Evolutionary conservation across 2,888 invertebrate genomes (phyloP), one percentile per base, ranked within the genome.

Genomic region (Ichneumoninae sp.): DNA sequence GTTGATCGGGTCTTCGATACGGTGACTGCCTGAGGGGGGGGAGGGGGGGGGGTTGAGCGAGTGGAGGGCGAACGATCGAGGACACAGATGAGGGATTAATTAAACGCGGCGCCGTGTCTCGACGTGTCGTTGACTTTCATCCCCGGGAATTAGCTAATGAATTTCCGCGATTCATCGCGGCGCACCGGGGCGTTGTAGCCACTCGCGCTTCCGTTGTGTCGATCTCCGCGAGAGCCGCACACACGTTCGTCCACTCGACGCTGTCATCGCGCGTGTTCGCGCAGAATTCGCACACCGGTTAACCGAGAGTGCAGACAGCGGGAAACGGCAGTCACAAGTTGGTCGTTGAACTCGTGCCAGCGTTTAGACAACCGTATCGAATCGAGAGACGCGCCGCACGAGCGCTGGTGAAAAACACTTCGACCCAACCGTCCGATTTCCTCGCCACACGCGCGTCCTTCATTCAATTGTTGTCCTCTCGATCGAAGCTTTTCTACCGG

Each of bases 71-170:
- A 75, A 36, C 65, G 40, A 33, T 13, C 19, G 57, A 57, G 57
- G 44, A 26, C 1, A 47, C 2, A 69, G 72, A 50, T 52, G 50
- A 47, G 33, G 54, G 44, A 80, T 84, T 78, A 84, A 81, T 84
- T 74, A 81, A 81, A 75, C 69, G 36, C 19, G 84, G 80, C 81
- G 84, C 84, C 84, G 44, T 54, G 70, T 81, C 74, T 69, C 84
- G 72, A 66, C 36, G 52, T 81, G 50, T 66, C 78, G 47, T 65
- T 81, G 69, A 78, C 78, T 78, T 78, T 66, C 65, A 81, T 78
- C 62, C 74, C 10, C 65, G 52, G 30, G 78, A 84, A 84, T 84
- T 81, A 84, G 81, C 81, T 84, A 81, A 84, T 84, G 84, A 84
- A 84, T 84, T 81, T 84, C 70, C 68, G 65, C 47, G 54, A 76